Evolutionary conservation across 2,797 vertebrate genomes (phyloP).

Genomic region (Huso huso): DNA sequence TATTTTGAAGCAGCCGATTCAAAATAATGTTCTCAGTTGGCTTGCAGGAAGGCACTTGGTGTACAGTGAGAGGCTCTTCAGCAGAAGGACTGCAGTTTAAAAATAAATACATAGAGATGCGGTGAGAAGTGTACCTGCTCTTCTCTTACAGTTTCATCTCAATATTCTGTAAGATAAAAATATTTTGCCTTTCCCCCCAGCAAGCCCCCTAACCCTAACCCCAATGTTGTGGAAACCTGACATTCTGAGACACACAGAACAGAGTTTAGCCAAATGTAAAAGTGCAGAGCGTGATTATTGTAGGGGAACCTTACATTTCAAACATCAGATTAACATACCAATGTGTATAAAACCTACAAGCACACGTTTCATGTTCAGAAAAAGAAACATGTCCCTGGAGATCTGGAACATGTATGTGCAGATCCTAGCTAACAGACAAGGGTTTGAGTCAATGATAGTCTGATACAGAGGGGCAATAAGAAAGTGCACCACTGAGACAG

Average conservation of each 20-base stretch:
- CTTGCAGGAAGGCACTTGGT: conserved; percentile 2
- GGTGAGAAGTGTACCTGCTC: conserved; percentile 34
- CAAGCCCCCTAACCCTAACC: too few relatives aligned
- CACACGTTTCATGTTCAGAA: not conserved
- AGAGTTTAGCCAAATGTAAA: too few relatives aligned
- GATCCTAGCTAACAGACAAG: too few relatives aligned
- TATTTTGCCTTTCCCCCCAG: too few relatives aligned
- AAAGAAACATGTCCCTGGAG: too few relatives aligned
- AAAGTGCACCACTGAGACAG: conserved; percentile 22
- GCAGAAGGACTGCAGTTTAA: conserved; percentile 48
- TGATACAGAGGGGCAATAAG: conserved; percentile 22
- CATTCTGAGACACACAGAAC: too few relatives aligned
- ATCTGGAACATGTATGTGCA: too few relatives aligned
- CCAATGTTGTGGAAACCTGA: too few relatives aligned
- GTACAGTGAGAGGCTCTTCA: conserved; percentile 13
- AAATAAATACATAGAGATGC: conserved; percentile 42
- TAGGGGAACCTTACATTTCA: too few relatives aligned
- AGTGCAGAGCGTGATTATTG: too few relatives aligned
- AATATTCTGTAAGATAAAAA: too few relatives aligned
- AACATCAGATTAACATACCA: too few relatives aligned
- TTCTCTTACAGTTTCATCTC: conserved; percentile 15
- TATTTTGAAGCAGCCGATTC: conserved; percentile 3
- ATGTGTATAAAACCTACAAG: not conserved
- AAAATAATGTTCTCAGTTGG: conserved; percentile 3
- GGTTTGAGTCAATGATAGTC: not conserved